These are phyloP conservation scores for Poicephalus meyeri DNA, from an alignment of 2,113 vertebrate genomes.

Conservation along the genomic window DNA sequence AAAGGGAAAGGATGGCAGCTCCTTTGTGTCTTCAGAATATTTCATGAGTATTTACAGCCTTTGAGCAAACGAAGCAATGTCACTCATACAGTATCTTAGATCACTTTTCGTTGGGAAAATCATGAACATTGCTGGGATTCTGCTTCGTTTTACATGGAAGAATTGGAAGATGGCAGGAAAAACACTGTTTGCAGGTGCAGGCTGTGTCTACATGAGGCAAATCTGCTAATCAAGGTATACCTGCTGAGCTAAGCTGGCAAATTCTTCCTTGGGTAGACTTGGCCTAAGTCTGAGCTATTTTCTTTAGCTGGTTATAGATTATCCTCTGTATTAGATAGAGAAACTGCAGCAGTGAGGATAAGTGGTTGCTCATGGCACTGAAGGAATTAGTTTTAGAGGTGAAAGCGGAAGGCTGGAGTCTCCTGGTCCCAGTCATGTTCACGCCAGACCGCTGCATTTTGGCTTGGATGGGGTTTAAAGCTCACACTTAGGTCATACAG, in stretches of 20 bases:
- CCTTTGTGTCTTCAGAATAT: background rate
- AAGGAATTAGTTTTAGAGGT: constrained; percentile 53
- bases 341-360: constrained; percentile 30
- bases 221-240: constrained; percentile 29
- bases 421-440: constrained; percentile 5
- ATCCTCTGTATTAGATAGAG: background rate
- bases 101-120: background rate
- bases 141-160: background rate
- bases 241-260: background rate
- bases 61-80: background rate
- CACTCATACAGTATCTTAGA: background rate
- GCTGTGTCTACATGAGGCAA: background rate
- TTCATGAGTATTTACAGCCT: background rate
- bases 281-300: background rate
- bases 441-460: background rate
- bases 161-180: background rate
- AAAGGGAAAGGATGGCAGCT: background rate
- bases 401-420: background rate
- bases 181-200: background rate
- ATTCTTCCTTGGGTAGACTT: background rate
- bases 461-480: constrained; percentile 28
- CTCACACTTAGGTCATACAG: background rate
- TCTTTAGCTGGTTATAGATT: background rate
- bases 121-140: background rate
- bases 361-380: constrained; percentile 40